Base-by-base conservation (phyloP, 2,113 vertebrate genomes). In the Oncorhynchus nerka region DNA sequence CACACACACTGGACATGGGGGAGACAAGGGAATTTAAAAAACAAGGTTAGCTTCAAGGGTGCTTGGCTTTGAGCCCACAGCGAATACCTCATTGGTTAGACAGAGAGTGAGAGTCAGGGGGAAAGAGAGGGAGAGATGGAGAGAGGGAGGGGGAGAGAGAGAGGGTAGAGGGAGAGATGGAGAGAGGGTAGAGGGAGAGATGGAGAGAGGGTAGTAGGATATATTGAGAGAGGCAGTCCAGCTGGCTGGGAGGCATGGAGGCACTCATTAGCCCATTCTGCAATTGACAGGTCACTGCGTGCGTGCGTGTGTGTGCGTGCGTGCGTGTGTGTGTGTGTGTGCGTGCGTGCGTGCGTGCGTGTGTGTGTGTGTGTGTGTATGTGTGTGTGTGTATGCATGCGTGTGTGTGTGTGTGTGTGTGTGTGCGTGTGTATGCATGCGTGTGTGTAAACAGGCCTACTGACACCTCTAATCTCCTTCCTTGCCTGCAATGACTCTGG, bases 1-100 rank as follows among this genome's bases (percentile, higher is more conserved):
- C 51, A 15, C 12, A 55, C 51, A 55, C 51, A 55, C 16, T 55
- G 16, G 16, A 19, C 51, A 55, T 4, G 8, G 6, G 28, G n/a
- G 7, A 9, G 20, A 9, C 32, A 11, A 4, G 30, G 16, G 66
- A 68, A 45, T 45, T 66, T 15, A 67, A 67, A 67, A 67, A 24
- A 22, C 51, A 70, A 75, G 73, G 67, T 76, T 55, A 59, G 19
- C 66, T 68, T 75, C 61, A 68, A 12, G 15, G 39, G 28, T 19
- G 20, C 59, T 39, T 45, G 24, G 73, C 61, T 67, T 12, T 67
- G 61, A 24, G 28, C 74, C 74, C 51, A 34, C 28, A 76, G 74
- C 51, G 6, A 5, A 19, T 4, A 61, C 45, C 51, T 22, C 49
- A 55, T 34, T 59, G 74, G 68, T 71, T 34, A 77, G 68, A 3